Evolutionary conservation across 2,888 invertebrate genomes (phyloP), one percentile per base, ranked within the genome.

Genomic region (Drosophila silvestris): DNA sequence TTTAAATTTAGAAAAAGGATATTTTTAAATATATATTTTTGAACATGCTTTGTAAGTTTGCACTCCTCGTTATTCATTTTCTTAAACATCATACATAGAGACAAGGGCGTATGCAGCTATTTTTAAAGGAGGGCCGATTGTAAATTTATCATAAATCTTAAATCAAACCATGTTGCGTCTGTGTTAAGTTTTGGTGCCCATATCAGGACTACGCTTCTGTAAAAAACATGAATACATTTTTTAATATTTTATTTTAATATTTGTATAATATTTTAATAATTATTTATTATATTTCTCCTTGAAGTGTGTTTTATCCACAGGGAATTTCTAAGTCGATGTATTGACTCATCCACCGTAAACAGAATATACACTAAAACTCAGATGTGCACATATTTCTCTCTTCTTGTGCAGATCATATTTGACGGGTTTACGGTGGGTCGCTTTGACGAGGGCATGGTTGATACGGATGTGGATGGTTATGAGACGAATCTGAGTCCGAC

Each of bases 341-440:
- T 41, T 39, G 19, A 7, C 47, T 52, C 52, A 39, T 33, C 33
- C n/a, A 32, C 26, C 10, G 5, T n/a, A 10, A n/a, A 41, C 10
- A n/a, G 26, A 47, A 16, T 39, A 10, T 9, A 9, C 19, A 28
- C 14, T 44, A 32, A 53, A 19, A 39, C 52, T 39, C 35, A 50
- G 62, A 41, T 53, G 50, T 32, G 22, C 61, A 44, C 14, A 47
- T 51, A 44, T 70, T 56, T 63, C 5, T 47, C 19, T 10, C 59
- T 64, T 32, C 26, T 66, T 62, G 87, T 81, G 28, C 94, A 96
- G 96, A 94, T 97, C 70, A 96, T 97, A 81, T 97, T 98, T 95
- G 97, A 98, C 92, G 96, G 97, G 91, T 97, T 98, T 94, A 96
- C 96, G 91, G 96, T 98, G 85, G 98, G 98, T 3, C 95, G 97